Base-by-base conservation (phyloP, 2,888 invertebrate species). In the Drosophila nigritarsus region DNA sequence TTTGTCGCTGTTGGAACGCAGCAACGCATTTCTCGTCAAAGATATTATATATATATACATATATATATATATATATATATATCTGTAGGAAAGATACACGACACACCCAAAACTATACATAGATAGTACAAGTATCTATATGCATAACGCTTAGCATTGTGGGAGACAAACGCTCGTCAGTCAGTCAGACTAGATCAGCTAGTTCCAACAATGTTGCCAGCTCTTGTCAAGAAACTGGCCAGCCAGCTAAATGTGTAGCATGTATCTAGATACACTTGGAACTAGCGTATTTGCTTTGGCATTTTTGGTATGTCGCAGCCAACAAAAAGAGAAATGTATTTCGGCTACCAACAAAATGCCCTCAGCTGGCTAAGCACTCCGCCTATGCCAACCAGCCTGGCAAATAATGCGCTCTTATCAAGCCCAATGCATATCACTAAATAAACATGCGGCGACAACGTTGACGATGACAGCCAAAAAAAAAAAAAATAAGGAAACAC, bases 321-420 rank as follows among this genome's bases (percentile, higher is more conserved):
- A 65, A 73, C 58, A 70, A 40, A 66, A 66, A 20, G 6, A 32
- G 53, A 77, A 79, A 77, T 80, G 66, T 53, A 68, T 89, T 83
- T 72, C 51, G 78, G 63, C 72, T 67, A 72, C 9, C 58, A 74
- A 66, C 60, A 75, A 72, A 69, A 75, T 75, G 45, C 50, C 49
- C 60, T 63, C 36, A 54, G 61, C 38, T 48, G 49, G 59, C 78
- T 66, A 66, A 80, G 80, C 80, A 61, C 61, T 58, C 63, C n/a
- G 27, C 15, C 24, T 2, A 24, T 36, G 54, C 36, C 66, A 40
- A 34, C 40, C 50, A 62, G 48, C 61, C 67, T 73, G 65, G 82
- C 83, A 83, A 83, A 87, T 83, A 83, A 72, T 76, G 65, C 58
- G 64, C 48, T 71, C 82, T 87, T 85, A 85, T 85, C 87, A 82